Evolutionary conservation across 37 sponge, comb jelly and placozoan genomes (phyloP), one percentile per base, ranked within the genome.

Genomic region (Hexactinellida sp.): DNA sequence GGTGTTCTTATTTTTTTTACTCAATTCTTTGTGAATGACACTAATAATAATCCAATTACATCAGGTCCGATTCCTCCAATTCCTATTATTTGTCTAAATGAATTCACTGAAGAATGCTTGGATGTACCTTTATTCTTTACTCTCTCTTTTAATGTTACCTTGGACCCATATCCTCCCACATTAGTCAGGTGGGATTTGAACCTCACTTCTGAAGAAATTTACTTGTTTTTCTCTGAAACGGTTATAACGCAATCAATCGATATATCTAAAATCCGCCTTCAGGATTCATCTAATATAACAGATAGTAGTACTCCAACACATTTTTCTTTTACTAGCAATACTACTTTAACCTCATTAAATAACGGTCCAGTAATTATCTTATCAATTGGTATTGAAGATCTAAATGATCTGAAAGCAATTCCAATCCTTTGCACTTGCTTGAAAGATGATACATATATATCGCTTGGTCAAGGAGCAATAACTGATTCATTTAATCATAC

Each of bases 211-310:
- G 94, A 92, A 30, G 89, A 86, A 24, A 37, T 95, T 10, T 55
- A 38, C 23, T 88, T 95, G 0, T 88, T 84, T 36, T 95, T 95
- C 84, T 89, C 92, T 38, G 93, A 95, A 38, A 90, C 94, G 23
- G 88, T 95, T 36, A 89, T 92, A 82, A 91, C 90, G 9, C 83
- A 92, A 21, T 85, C 92, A 36, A 38, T 95, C 0, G 37, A 85
- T 55, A 54, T 92, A 0, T 84, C 92, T 25, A 88, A 91, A 9
- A 88, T 95, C 52, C 37, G 88, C 1, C 37, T 95, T 10, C 96
- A 95, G 38, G 39, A 90, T 37, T 63, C n/a, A 16, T 13, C 1
- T 36, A 87, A 87, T 37, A 36, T 86, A 9, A 63, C 24, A 21
- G 84, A 91, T 35, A 76, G 55, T 37, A 54, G 55, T 0, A 39